Conservation (phyloP, 2,797 vertebrate species). For the Artibeus jamaicensis region DNA sequence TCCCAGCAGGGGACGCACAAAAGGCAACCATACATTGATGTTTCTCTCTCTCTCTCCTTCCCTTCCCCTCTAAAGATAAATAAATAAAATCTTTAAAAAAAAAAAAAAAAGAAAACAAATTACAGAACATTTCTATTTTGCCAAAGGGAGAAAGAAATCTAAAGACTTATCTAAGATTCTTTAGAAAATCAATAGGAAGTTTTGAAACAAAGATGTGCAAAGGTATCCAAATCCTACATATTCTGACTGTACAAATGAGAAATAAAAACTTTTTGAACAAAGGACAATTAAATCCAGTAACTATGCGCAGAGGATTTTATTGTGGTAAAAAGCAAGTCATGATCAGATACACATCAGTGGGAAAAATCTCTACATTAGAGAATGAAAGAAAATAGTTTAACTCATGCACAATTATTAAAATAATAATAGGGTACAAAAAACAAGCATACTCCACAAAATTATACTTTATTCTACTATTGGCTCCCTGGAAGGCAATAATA, state of each 20-base stretch:
- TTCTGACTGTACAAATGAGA: background rate
- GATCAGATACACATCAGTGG: background rate
- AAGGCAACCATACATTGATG: no score
- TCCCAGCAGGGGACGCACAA: no score
- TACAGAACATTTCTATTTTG: background rate
- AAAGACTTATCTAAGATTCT: background rate
- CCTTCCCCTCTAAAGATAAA: no score
- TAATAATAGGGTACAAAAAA: background rate
- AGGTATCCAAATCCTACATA: background rate
- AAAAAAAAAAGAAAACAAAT: background rate
- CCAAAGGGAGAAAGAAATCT: background rate
- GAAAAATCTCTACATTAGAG: background rate
- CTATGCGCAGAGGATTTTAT: background rate
- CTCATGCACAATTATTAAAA: constrained; percentile 6
- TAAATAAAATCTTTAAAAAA: no score
- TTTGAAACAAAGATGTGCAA: constrained; percentile 9
- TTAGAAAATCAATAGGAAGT: background rate
- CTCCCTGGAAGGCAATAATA: background rate
- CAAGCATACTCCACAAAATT: background rate
- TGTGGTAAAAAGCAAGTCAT: background rate
- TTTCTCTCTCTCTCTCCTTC: no score
- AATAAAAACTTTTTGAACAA: constrained; percentile 48
- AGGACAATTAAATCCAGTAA: constrained; percentile 14
- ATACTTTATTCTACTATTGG: background rate
- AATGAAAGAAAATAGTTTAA: constrained; percentile 24